Evolutionary conservation across 2,113 vertebrate genomes (phyloP).

Genomic region (Thomomys bottae): DNA sequence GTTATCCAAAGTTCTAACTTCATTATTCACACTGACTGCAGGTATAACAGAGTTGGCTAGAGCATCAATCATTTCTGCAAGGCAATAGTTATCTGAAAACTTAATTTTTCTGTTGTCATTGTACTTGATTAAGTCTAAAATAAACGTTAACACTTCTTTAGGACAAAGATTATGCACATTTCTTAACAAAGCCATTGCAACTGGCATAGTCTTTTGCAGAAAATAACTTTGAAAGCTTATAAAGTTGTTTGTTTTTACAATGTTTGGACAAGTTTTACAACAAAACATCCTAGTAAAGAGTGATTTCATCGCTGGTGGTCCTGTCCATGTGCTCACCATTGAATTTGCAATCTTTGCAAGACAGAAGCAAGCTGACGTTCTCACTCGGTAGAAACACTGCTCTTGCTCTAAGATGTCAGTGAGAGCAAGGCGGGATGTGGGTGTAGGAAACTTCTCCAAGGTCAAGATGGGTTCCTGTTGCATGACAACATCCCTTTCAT

Average conservation of each 20-base stretch:
- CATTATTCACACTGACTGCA: constrained; percentile 97
- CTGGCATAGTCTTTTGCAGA: constrained; percentile 99
- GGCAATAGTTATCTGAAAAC: constrained; percentile 99
- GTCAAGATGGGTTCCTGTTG: constrained; percentile 96
- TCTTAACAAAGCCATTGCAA: constrained; percentile 97
- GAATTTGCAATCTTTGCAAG: constrained; percentile 98
- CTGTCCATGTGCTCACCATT: constrained; percentile 99
- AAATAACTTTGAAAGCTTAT: constrained; percentile 99
- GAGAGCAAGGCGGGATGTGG: constrained; percentile 94
- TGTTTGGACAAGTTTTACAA: constrained; percentile 99
- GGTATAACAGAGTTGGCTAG: constrained; percentile 98
- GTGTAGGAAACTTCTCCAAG: constrained; percentile 95
- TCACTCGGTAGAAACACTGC: constrained; percentile 98
- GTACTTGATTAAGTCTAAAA: constrained; percentile 99
- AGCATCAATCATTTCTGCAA: constrained; percentile 97
- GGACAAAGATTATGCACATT: constrained; percentile 98
- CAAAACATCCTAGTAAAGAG: constrained; percentile 99
- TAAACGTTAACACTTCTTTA: constrained; percentile 97
- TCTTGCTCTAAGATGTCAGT: constrained; percentile 98
- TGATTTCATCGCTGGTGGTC: constrained; percentile 99
- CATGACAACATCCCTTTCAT: constrained; percentile 97
- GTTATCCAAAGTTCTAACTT: constrained; percentile 96
- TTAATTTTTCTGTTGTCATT: constrained; percentile 99
- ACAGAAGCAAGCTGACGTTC: constrained; percentile 98
- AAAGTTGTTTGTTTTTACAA: constrained; percentile 99